These are phyloP conservation scores for Argentina silus DNA, from an alignment of 2,797 vertebrate genomes.

Conservation along the genomic window DNA sequence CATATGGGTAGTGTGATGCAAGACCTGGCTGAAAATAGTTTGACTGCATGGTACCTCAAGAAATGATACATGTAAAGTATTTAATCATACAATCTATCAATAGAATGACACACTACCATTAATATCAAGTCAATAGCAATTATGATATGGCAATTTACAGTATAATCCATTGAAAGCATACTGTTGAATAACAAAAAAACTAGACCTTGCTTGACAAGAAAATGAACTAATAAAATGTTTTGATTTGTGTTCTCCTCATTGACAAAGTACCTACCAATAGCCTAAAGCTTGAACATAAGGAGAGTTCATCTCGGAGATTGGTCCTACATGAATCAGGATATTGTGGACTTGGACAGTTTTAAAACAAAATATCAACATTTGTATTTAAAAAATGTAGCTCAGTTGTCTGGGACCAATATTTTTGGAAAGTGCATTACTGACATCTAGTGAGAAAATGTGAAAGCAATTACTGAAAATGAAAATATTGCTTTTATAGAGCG, in stretches of 20 bases:
- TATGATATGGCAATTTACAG: background rate
- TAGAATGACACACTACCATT: background rate
- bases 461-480: background rate
- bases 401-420: background rate
- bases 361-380: background rate
- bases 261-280: background rate
- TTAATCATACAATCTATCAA: too few relatives aligned
- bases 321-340: background rate
- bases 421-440: slow-evolving; percentile 42
- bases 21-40: background rate
- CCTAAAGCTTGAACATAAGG: background rate
- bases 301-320: background rate
- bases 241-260: background rate
- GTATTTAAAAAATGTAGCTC: background rate
- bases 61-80: too few relatives aligned
- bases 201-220: background rate
- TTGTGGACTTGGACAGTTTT: background rate
- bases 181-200: background rate
- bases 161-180: background rate
- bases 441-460: slow-evolving; percentile 40
- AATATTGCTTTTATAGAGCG: background rate
- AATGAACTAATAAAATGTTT: background rate
- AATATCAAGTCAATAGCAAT: background rate
- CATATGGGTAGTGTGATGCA: background rate
- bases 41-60: background rate